Base-by-base conservation (phyloP, 2,113 vertebrate species). In the Anthoscopus minutus region DNA sequence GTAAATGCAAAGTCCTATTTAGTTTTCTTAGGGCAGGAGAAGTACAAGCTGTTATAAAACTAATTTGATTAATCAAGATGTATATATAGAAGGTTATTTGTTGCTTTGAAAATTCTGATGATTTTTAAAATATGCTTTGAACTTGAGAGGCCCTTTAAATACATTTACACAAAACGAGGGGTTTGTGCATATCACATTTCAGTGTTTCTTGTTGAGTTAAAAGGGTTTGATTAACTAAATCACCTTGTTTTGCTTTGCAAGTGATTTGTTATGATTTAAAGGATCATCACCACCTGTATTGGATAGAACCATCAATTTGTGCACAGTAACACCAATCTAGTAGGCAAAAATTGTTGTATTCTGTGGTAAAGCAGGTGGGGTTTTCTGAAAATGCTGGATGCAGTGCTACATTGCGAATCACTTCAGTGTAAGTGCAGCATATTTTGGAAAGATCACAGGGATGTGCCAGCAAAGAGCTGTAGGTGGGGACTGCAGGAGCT, bases 291-390 rank as follows among this genome's bases (percentile, higher is more conserved):
- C 13, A 9, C 9, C 53, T 69, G 11, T 23, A 3, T 13, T 45
- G 27, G n/a, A 17, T 12, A 57, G 20, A 44, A 13, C 23, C 27
- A 23, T 38, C 30, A 23, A 21, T 66, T 80, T 2, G 5, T 33
- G 37, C 0, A 0, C n/a, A 37, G 11, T 13, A 84, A 37, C n/a
- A 37, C 6, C 28, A 64, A 30, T 8, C 18, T 25, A 45, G 40
- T 5, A 57, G 65, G 9, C 53, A 93, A 40, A 87, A 87, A 6
- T 9, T 14, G 6, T 60, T 62, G 47, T 45, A 13, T 13, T 57
- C 33, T 37, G 30, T 76, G 54, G 10, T 47, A 35, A 58, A 77
- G 45, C 54, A 42, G 40, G 40, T 7, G 48, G 37, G 37, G 31
- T 87, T 78, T 72, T 45, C 42, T 33, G 9, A 2, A 27, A 33